Conservation (phyloP, 2,113 vertebrate genomes). For the Bolborhynchus lineola region DNA sequence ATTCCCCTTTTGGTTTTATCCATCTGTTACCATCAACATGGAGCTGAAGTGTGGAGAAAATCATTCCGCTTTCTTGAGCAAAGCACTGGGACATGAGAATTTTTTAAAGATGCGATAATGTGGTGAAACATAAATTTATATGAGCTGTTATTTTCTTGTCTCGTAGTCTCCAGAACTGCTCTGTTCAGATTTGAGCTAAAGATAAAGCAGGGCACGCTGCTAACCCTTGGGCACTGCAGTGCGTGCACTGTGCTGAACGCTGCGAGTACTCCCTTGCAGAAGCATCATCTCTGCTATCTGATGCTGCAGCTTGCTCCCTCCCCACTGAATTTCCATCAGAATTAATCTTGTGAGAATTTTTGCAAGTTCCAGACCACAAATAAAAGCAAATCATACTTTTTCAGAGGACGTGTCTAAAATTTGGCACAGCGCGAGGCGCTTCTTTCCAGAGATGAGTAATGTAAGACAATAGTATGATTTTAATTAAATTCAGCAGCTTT, state of each 20-base stretch:
- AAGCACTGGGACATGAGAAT: neutral
- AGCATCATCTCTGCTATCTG: neutral
- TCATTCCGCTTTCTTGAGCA: neutral
- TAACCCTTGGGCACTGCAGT: neutral
- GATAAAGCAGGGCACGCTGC: neutral
- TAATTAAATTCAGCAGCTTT: slow-evolving; percentile 54
- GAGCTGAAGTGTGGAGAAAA: slow-evolving; percentile 4
- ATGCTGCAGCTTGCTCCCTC: neutral
- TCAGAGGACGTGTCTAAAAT: neutral
- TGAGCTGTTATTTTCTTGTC: neutral
- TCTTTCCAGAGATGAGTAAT: slow-evolving; percentile 59
- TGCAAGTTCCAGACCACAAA: slow-evolving; percentile 18
- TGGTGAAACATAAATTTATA: neutral
- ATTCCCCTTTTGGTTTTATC: slow-evolving; percentile 8
- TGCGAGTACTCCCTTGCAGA: neutral
- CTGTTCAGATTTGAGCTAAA: neutral
- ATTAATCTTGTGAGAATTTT: slow-evolving; percentile 8
- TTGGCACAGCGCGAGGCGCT: neutral
- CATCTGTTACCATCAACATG: neutral
- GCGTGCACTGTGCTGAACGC: neutral
- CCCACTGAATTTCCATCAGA: neutral
- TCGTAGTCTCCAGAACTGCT: neutral
- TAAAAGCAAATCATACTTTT: slow-evolving; percentile 5
- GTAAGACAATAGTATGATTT: slow-evolving; percentile 3
- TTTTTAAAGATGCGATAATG: neutral